Conservation (phyloP, 35 echinoderm and acorn worm genomes). For the Ptychodera flava region DNA sequence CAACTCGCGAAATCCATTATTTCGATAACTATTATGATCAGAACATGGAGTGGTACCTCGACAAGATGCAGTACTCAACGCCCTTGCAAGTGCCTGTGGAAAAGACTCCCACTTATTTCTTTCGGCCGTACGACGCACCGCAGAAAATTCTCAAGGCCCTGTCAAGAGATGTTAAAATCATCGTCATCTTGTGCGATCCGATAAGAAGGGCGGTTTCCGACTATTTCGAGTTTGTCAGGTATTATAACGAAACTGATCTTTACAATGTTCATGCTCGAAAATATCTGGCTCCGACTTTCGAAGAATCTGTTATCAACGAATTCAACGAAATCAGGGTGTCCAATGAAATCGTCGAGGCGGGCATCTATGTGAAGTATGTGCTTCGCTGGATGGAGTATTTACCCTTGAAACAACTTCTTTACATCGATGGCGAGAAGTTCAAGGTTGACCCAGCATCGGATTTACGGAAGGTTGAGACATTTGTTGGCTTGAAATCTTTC, state of each 20-base stretch:
- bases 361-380: slow-evolving; percentile 19
- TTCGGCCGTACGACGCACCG: slow-evolving; percentile 22
- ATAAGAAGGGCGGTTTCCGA: slow-evolving; percentile 39
- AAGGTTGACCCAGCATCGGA: slow-evolving; percentile 8
- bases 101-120: slow-evolving; percentile 73
- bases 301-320: slow-evolving; percentile 5
- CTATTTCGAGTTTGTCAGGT: slow-evolving; percentile 24
- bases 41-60: slow-evolving; percentile 59
- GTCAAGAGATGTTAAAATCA: slow-evolving; percentile 24
- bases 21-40: slow-evolving; percentile 4
- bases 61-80: slow-evolving; percentile 55
- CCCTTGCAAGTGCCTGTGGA: slow-evolving; percentile 56
- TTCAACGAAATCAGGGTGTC: slow-evolving; percentile 12
- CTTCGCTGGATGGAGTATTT: slow-evolving; percentile 33
- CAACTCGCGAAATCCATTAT: slow-evolving; percentile 4
- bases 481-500: slow-evolving; percentile 13
- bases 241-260: background rate
- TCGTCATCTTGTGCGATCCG: slow-evolving; percentile 44
- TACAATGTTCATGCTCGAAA: background rate
- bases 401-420: slow-evolving; percentile 30
- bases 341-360: slow-evolving; percentile 22
- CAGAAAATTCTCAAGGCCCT: slow-evolving; percentile 26
- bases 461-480: slow-evolving; percentile 24
- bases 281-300: slow-evolving; percentile 14
- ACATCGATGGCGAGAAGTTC: slow-evolving; percentile 35